Base-by-base conservation (phyloP, 2,113 vertebrate genomes). In the Oxyura jamaicensis region DNA sequence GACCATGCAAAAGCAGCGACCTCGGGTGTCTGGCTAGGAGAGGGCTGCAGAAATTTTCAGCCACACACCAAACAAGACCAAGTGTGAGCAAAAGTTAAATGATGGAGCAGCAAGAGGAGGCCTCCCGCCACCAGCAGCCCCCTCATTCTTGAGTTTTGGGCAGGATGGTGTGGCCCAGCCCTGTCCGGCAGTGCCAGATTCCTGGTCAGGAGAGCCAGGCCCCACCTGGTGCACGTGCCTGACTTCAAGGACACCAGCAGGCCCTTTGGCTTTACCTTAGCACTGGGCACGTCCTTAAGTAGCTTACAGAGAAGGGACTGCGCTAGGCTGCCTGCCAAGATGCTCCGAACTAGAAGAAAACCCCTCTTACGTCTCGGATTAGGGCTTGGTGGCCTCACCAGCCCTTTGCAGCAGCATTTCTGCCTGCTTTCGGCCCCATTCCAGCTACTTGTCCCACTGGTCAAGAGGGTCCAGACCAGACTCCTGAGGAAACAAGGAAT, bases 81-180 rank as follows among this genome's bases (percentile, higher is more conserved):
- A 63, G 28, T 4, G 17, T 69, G 48, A 60, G 35, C 67, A 62
- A 95, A 72, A 80, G 29, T 44, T 63, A 74, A 25, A 36, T 50
- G 79, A 46, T 73, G 25, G 6, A 74, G 75, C 59, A 83, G 82
- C 69, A 71, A 9, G 62, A 66, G 67, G 69, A 87, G 36, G 62
- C 67, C 10, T 77, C 81, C 77, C 46, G 36, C 14, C 81, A 39
- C 10, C 71, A 53, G 33, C 74, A 84, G n/a, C 69, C 65, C 14
- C 20, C 63, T 84, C 0, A 0, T 68, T 76, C 35, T 52, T 74
- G 79, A 77, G 14, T 31, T 28, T 1, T 0, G 0, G 28, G 7
- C 28, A 36, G 1, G 5, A 14, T 11, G 31, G 68, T 21, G 52
- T 63, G 56, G 50, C 31, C 66, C 1, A 0, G 8, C 39, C 63